These are phyloP conservation scores for Serranus cabrilla DNA, from an alignment of 2,797 vertebrate genomes.

Conservation along the genomic window DNA sequence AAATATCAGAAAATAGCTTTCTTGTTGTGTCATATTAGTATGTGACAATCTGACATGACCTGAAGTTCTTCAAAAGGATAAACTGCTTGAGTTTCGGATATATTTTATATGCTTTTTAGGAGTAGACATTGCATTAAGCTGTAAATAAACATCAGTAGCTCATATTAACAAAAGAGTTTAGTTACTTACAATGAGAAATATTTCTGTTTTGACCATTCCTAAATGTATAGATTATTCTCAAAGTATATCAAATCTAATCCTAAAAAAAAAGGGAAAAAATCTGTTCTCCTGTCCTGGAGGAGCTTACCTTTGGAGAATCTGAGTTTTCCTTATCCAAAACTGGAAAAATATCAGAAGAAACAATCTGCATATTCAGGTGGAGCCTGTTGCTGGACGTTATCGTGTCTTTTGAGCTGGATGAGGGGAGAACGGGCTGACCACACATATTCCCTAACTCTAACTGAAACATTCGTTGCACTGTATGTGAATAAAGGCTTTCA, in stretches of 20 bases:
- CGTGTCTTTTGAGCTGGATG: slow-evolving; percentile 62
- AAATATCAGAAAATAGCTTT: slow-evolving; percentile 14
- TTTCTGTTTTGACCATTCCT: neutral
- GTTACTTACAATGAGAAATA: neutral
- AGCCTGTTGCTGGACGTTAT: slow-evolving; percentile 65
- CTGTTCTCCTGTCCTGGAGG: neutral
- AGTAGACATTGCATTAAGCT: neutral
- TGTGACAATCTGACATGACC: neutral
- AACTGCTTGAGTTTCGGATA: neutral
- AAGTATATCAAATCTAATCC: neutral
- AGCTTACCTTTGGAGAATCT: slow-evolving; percentile 74
- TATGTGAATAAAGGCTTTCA: slow-evolving; percentile 81
- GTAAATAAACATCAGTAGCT: neutral
- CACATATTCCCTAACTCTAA: slow-evolving; percentile 80
- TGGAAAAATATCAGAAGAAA: slow-evolving; percentile 61
- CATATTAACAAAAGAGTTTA: neutral
- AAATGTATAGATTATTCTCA: neutral
- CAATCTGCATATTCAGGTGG: slow-evolving; percentile 72
- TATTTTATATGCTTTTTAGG: neutral
- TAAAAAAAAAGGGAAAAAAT: neutral
- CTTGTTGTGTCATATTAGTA: neutral
- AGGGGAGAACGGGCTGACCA: slow-evolving; percentile 79
- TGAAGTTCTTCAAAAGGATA: neutral
- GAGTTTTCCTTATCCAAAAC: slow-evolving; percentile 66
- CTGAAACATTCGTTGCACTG: slow-evolving; percentile 80